Evolutionary conservation across 2,888 invertebrate species (phyloP), one percentile per base, ranked within the genome.

Genomic region (Caradrina kadenii): DNA sequence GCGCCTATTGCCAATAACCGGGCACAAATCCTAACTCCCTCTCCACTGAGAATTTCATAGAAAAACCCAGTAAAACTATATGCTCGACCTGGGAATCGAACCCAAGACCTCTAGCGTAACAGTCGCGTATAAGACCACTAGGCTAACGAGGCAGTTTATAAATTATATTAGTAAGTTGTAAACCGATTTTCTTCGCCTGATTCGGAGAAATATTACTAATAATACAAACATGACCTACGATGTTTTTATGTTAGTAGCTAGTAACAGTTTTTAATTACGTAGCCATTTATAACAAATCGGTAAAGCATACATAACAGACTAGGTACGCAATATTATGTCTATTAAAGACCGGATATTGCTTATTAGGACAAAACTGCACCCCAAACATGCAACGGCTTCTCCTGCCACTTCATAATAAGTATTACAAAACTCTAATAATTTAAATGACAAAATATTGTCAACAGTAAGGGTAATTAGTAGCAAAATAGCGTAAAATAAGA

Each of bases 401-500:
- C 17, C 26, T 7, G 2, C 8, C n/a, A 54, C 21, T 22, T 15
- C 39, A n/a, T 50, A 55, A 5, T 65, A 10, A 26, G 6, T 21
- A 45, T 26, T 35, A 53, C 61, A 56, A 39, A 65, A 56, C 17
- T 11, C 19, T 42, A 8, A 56, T 21, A 42, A 19, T 63, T 72
- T 45, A 22, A 39, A 45, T 22, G 54, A 56, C 35, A 56, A 54
- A 48, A 70, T 63, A 63, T 62, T 69, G 55, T 68, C 73, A 76
- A 74, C 71, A 76, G 53, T 50, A 11, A 21, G 13, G 31, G 79
- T 87, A 88, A 89, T 84, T 83, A 72, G 79, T 61, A 69, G 69
- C 82, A 87, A 86, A 82, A 82, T 21, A 87, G 85, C 92, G 84
- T 91, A 81, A 88, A 92, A 92, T 86, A 76, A 87, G 58, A 65